These are phyloP conservation scores for Dendrocopos noguchii DNA, from an alignment of 2,113 vertebrate genomes.

Conservation along the genomic window DNA sequence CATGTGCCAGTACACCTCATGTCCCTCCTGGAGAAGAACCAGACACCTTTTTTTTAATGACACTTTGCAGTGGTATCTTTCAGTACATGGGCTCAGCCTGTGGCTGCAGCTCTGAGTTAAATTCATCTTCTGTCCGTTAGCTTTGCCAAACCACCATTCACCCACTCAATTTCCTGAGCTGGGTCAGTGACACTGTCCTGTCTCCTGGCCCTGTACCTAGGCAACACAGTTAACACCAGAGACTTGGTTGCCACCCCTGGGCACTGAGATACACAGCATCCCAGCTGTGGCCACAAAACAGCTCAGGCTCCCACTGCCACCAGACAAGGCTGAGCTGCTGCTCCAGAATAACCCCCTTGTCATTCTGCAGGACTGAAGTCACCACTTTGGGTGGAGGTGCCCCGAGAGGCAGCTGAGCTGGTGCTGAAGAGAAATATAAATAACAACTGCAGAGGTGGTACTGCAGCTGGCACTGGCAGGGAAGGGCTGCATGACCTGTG, in stretches of 20 bases:
- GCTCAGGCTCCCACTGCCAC: neutral
- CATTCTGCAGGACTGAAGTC: conserved; percentile 17
- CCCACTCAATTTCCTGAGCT: neutral
- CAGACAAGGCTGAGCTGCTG: neutral
- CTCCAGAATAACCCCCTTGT: neutral
- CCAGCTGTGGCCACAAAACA: neutral
- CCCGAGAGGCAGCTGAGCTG: neutral
- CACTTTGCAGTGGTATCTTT: neutral
- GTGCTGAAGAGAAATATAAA: neutral
- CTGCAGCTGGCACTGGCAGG: neutral
- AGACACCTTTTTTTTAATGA: neutral
- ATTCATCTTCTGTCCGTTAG: neutral
- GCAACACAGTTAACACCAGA: neutral
- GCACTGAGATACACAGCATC: neutral
- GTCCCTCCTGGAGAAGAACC: neutral
- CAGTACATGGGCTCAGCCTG: neutral
- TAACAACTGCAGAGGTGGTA: neutral
- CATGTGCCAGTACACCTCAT: fast-evolving
- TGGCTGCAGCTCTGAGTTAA: neutral
- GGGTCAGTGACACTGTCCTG: neutral
- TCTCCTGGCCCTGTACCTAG: neutral
- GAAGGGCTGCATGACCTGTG: neutral
- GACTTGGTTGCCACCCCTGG: neutral
- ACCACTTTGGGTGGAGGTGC: conserved; percentile 10
- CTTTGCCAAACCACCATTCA: neutral